Evolutionary conservation across 2,113 vertebrate species (phyloP).

Genomic region (Tachycineta bicolor): DNA sequence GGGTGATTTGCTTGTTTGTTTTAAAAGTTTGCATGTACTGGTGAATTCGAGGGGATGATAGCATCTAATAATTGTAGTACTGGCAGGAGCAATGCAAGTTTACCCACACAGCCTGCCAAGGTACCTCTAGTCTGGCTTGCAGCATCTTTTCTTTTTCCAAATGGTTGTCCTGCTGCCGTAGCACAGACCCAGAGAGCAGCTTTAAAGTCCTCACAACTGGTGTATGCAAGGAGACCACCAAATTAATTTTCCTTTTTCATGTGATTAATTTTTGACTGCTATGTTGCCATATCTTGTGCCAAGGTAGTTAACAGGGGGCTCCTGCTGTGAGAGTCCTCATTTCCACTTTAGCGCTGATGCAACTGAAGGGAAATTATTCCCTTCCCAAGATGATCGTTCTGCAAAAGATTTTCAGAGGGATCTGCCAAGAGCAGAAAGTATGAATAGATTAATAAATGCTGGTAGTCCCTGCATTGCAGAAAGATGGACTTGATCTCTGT

Average conservation of each 20-base stretch:
- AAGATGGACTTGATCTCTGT: neutral
- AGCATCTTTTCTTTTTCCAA: neutral
- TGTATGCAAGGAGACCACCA: neutral
- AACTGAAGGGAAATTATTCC: neutral
- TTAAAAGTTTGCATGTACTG: conserved; percentile 62
- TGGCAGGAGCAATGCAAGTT: conserved; percentile 1
- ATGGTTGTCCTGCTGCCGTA: neutral
- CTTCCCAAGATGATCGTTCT: neutral
- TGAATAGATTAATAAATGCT: neutral
- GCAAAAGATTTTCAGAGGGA: neutral
- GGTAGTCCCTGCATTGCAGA: neutral
- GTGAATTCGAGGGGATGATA: conserved; percentile 51
- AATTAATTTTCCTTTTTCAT: conserved; percentile 61
- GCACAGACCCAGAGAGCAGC: conserved; percentile 1
- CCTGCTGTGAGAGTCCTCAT: neutral
- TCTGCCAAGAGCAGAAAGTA: neutral
- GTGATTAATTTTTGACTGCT: conserved; percentile 60
- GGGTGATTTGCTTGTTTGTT: conserved; percentile 67
- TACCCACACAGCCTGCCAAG: conserved; percentile 38
- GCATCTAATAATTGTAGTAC: conserved; percentile 51
- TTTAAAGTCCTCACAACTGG: conserved; percentile 32
- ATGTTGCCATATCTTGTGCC: neutral
- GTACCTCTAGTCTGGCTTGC: conserved; percentile 29
- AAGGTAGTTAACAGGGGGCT: neutral
- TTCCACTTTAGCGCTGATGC: neutral